Conservation (phyloP, 2,888 invertebrate species). For the Coronaproctus castanopsis region DNA sequence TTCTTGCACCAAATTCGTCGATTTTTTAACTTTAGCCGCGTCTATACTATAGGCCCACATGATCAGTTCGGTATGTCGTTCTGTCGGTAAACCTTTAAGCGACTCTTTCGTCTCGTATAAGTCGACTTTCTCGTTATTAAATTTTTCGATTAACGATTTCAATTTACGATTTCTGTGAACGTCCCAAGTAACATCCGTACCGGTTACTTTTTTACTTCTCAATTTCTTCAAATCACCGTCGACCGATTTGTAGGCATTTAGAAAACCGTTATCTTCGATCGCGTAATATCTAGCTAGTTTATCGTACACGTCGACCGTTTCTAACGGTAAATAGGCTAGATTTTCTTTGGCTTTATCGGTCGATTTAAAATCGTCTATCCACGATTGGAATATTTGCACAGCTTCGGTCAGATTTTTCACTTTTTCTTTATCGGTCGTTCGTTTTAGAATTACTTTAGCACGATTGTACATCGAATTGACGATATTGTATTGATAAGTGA, state of each 20-base stretch:
- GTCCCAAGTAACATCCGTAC: slow-evolving; percentile 47
- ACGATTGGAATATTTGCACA: slow-evolving; percentile 45
- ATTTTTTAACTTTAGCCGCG: slow-evolving; percentile 41
- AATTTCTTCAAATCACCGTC: slow-evolving; percentile 54
- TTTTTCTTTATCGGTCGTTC: slow-evolving; percentile 55
- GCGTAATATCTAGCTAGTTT: slow-evolving; percentile 33
- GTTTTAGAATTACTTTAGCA: slow-evolving; percentile 27
- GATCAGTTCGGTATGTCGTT: slow-evolving; percentile 43
- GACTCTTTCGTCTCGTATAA: slow-evolving; percentile 37
- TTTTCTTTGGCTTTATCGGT: slow-evolving; percentile 45
- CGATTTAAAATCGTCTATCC: slow-evolving; percentile 49
- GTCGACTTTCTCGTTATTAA: slow-evolving; percentile 29
- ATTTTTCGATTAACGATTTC: slow-evolving; percentile 26
- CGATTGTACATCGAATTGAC: slow-evolving; percentile 24
- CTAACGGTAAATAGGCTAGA: slow-evolving; percentile 42
- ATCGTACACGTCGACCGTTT: slow-evolving; percentile 35
- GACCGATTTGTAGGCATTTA: slow-evolving; percentile 39
- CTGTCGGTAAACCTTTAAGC: slow-evolving; percentile 44
- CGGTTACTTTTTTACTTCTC: slow-evolving; percentile 31
- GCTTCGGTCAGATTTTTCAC: slow-evolving; percentile 53
- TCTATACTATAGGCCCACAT: slow-evolving; percentile 61
- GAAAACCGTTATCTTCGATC: slow-evolving; percentile 34
- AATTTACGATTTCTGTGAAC: slow-evolving; percentile 45
- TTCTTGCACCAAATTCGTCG: slow-evolving; percentile 29
- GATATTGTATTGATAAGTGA: slow-evolving; percentile 47